Conservation (phyloP, 2,888 invertebrate species). For the Homarus gammarus region DNA sequence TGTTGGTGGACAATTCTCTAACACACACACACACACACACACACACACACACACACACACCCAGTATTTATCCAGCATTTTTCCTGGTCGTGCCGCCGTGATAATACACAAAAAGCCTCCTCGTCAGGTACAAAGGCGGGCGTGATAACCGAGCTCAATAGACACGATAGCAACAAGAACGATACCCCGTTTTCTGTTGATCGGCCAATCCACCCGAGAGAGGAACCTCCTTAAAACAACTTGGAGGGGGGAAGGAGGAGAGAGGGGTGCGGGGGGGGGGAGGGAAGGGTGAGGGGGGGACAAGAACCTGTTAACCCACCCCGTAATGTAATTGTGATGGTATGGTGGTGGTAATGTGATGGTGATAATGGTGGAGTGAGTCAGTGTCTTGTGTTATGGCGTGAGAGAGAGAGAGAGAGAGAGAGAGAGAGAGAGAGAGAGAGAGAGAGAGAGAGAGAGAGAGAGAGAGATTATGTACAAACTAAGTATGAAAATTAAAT, state of each 20-base stretch:
- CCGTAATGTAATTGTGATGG: too few relatives aligned
- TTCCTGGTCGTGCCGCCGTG: neutral
- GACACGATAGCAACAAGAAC: neutral
- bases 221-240: neutral
- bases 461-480: too few relatives aligned
- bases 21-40: neutral
- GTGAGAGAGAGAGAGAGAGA: too few relatives aligned
- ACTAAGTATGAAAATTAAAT: too few relatives aligned
- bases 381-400: too few relatives aligned
- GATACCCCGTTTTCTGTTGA: slow-evolving; percentile 9
- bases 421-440: neutral
- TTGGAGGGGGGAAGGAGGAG: slow-evolving; percentile 3
- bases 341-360: too few relatives aligned
- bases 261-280: too few relatives aligned
- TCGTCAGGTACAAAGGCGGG: neutral
- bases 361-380: too few relatives aligned
- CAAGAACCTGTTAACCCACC: slow-evolving; percentile 3
- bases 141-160: neutral
- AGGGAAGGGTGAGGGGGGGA: neutral
- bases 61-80: neutral
- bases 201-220: neutral
- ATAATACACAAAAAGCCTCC: neutral
- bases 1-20: neutral
- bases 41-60: slow-evolving; percentile 1
- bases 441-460: neutral